Percentiles rank a stretch among this genome's conserved stretches.
phyloP scores from a whole-genome alignment of 2,113 vertebrate genomes.

The Redunca redunca region DNA sequence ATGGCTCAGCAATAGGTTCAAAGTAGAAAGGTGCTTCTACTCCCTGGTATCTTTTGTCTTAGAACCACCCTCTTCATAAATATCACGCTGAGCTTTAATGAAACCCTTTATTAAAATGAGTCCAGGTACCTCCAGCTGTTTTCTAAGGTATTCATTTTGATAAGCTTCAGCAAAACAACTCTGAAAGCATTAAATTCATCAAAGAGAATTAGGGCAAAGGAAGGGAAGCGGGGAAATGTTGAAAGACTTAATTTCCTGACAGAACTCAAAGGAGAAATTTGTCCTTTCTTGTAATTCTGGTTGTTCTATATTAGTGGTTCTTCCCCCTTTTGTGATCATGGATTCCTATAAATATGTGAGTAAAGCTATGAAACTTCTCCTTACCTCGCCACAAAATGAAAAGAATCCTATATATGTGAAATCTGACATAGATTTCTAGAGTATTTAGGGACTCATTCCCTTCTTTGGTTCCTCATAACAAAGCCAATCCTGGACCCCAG shows the following conservation, averaged over 20 bases:
- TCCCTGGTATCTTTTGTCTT: neutral
- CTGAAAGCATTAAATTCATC: neutral
- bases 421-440: neutral
- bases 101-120: neutral
- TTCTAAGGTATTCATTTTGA: neutral
- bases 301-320: neutral
- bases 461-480: neutral
- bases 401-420: neutral
- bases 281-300: neutral
- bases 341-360: neutral
- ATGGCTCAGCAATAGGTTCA: neutral
- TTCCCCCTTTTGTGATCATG: neutral
- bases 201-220: neutral
- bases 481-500: neutral
- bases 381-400: neutral
- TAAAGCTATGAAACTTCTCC: neutral
- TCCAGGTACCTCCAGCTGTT: neutral
- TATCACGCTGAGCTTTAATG: neutral
- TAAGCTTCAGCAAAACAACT: neutral
- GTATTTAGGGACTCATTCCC: neutral
- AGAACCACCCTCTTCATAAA: neutral
- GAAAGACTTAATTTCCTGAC: neutral
- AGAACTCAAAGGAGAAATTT: neutral
- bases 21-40: neutral
- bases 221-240: neutral